Evolutionary conservation across 1,140 invertebrate species (phyloP).

Genomic region (Megalopta genalis): DNA sequence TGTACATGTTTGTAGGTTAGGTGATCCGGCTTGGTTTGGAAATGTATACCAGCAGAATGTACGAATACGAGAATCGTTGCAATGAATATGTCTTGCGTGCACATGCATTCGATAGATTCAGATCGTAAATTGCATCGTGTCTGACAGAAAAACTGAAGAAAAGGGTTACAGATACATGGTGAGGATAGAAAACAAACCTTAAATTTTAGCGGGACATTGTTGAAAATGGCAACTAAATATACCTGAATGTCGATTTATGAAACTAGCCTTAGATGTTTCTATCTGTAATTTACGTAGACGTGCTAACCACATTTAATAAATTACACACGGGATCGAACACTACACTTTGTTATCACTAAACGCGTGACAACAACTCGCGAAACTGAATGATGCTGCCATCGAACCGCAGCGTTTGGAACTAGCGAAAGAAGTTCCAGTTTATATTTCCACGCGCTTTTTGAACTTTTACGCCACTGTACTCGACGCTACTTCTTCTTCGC

Average conservation of each 20-base stretch:
- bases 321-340: not conserved
- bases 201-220: not conserved
- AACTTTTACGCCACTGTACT: no score
- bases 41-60: not conserved
- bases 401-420: not conserved
- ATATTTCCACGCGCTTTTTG: not conserved
- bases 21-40: not conserved
- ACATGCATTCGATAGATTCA: not conserved
- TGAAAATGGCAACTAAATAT: not conserved
- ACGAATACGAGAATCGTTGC: not conserved
- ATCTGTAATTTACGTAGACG: no score
- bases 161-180: no score
- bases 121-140: not conserved
- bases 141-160: not conserved
- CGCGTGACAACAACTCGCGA: not conserved
- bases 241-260: not conserved
- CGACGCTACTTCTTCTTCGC: no score
- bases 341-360: slow-evolving; percentile 1
- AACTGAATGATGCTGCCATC: slow-evolving; percentile 1
- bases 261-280: rapidly evolving
- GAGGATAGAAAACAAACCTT: slow-evolving; percentile 1
- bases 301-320: not conserved
- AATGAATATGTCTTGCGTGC: not conserved
- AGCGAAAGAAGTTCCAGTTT: not conserved
- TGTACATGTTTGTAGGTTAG: slow-evolving; percentile 17